Conservation (phyloP, 1,140 invertebrate genomes). For the Drosophila orena region DNA sequence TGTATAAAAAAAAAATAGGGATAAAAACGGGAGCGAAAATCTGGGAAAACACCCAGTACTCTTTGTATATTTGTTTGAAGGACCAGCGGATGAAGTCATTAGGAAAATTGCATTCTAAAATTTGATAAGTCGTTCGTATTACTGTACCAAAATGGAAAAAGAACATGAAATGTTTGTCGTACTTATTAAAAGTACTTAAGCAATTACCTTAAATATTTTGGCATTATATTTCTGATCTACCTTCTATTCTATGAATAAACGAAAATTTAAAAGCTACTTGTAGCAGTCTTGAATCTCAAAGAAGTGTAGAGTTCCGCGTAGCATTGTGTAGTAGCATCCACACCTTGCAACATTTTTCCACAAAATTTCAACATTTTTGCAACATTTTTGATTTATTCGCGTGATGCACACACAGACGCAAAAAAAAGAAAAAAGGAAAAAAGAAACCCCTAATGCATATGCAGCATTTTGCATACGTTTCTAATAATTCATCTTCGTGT, state of each 20-base stretch:
- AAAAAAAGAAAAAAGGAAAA: not conserved
- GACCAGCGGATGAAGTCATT: not conserved
- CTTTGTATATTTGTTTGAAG: slow-evolving; percentile 1
- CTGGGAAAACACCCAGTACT: no score
- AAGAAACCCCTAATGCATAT: slow-evolving; percentile 50
- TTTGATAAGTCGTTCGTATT: no score
- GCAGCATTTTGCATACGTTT: slow-evolving; percentile 75
- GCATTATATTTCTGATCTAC: no score
- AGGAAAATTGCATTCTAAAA: not conserved
- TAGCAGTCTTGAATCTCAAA: not conserved
- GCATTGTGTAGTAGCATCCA: slow-evolving; percentile 9
- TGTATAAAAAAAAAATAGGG: not conserved
- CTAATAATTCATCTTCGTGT: slow-evolving; percentile 74
- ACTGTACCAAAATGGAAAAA: no score
- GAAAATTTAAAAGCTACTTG: not conserved
- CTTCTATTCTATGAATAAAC: no score
- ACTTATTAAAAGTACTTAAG: no score
- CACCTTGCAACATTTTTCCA: slow-evolving; percentile 19
- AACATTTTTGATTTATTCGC: slow-evolving; percentile 65
- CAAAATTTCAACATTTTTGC: slow-evolving; percentile 54
- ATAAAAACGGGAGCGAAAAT: not conserved
- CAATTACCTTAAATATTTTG: no score
- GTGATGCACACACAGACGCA: slow-evolving; percentile 6
- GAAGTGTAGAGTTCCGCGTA: not conserved
- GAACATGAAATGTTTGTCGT: no score